Evolutionary conservation across 2,888 invertebrate species (phyloP).

Genomic region (Maniola hyperantus): DNA sequence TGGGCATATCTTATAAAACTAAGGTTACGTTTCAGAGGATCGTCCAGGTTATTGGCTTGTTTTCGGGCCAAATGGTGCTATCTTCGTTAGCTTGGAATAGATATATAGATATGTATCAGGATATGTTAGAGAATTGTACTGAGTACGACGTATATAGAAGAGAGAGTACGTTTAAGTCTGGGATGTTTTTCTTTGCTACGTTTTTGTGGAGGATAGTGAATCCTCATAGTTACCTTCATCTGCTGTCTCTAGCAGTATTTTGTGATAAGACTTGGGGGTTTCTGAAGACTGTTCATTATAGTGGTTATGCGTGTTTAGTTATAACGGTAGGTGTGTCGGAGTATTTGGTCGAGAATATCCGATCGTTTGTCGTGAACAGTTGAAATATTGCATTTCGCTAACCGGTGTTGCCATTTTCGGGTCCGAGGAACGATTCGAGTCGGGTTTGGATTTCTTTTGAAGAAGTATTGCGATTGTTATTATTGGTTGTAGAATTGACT

Average conservation of each 20-base stretch:
- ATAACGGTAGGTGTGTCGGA: constrained; percentile 87
- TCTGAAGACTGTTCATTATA: constrained; percentile 86
- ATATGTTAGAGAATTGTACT: constrained; percentile 85
- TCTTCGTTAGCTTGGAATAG: constrained; percentile 93
- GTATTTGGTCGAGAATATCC: constrained; percentile 79
- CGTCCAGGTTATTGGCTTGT: constrained; percentile 84
- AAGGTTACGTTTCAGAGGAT: constrained; percentile 87
- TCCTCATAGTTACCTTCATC: constrained; percentile 89
- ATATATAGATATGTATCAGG: constrained; percentile 90
- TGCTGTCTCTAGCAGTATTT: constrained; percentile 89
- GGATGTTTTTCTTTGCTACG: constrained; percentile 87
- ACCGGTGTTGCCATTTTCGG: constrained; percentile 6
- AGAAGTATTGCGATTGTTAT: not conserved
- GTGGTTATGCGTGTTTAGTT: constrained; percentile 87
- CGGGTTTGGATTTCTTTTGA: not conserved
- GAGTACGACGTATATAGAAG: constrained; percentile 77
- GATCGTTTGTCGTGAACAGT: constrained; percentile 49
- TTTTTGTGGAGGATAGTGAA: constrained; percentile 90
- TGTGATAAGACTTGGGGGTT: constrained; percentile 92
- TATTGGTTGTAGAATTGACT: not conserved
- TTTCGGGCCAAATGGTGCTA: constrained; percentile 87
- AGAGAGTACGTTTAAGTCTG: constrained; percentile 85
- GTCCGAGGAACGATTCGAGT: not conserved
- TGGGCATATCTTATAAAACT: constrained; percentile 85
- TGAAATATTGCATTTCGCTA: not conserved